These are phyloP conservation scores for Nasonia longicornis DNA, from an alignment of 1,140 invertebrate species.

Conservation along the genomic window DNA sequence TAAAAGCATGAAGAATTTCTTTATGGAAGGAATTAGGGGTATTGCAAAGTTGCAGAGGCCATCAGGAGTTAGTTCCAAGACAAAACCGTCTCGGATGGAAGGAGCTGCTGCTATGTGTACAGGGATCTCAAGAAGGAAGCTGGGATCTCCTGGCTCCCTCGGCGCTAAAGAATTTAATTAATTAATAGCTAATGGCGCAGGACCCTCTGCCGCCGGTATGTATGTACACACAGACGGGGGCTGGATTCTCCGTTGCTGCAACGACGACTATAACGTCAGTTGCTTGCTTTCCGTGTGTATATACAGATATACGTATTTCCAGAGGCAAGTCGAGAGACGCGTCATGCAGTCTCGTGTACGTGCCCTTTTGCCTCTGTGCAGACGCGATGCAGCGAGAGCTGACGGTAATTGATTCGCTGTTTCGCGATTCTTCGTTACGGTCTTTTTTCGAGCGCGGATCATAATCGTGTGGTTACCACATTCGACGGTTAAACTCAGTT, in stretches of 20 bases:
- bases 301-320: neutral
- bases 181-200: conserved; percentile 42
- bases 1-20: neutral
- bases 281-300: neutral
- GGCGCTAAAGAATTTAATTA: conserved; percentile 44
- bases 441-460: no score
- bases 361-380: conserved; percentile 11
- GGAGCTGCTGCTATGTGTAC: no score
- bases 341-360: neutral
- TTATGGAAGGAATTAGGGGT: neutral
- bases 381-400: conserved; percentile 13
- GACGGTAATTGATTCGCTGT: conserved; percentile 39
- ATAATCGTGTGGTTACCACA: no score
- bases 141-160: neutral
- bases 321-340: no score
- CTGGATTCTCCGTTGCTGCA: no score
- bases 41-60: neutral
- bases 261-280: neutral
- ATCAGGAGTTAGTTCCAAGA: neutral
- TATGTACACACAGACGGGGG: neutral
- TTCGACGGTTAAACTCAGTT: no score
- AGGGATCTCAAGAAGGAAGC: neutral
- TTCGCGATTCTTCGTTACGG: neutral
- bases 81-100: neutral
- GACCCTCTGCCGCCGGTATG: neutral